phyloP scores from a whole-genome alignment of 2,113 vertebrate genomes.

The Eubucco bourcierii region DNA sequence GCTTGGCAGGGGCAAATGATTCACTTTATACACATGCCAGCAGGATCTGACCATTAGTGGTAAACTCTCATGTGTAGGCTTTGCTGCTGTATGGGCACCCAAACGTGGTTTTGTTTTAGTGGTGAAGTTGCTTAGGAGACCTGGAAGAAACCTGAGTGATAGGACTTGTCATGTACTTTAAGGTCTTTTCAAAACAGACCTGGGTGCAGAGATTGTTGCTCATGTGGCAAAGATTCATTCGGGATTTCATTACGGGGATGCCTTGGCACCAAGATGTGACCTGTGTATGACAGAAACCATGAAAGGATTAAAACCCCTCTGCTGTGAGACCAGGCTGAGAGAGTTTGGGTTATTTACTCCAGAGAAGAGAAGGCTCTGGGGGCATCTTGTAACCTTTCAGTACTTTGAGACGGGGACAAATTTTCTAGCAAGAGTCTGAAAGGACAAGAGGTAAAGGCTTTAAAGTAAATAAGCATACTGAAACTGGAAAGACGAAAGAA shows the following conservation, averaged over 20 bases:
- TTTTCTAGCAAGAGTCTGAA: neutral
- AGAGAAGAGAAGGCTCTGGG: neutral
- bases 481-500: neutral
- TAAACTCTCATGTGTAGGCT: neutral
- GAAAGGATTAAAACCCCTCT: neutral
- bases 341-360: neutral
- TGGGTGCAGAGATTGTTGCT: fast-evolving
- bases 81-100: fast-evolving
- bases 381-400: neutral
- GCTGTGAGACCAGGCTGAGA: neutral
- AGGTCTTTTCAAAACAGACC: neutral
- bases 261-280: fast-evolving
- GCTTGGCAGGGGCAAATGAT: neutral
- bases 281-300: too few species aligned
- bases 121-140: neutral
- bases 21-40: fast-evolving
- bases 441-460: neutral
- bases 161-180: neutral
- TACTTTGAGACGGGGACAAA: neutral
- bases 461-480: neutral
- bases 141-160: neutral
- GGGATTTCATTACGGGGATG: neutral
- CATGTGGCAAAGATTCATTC: neutral
- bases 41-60: fast-evolving
- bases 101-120: fast-evolving